phyloP scores from a whole-genome alignment of 2,888 invertebrate genomes.

The Petrolisthes cinctipes region DNA sequence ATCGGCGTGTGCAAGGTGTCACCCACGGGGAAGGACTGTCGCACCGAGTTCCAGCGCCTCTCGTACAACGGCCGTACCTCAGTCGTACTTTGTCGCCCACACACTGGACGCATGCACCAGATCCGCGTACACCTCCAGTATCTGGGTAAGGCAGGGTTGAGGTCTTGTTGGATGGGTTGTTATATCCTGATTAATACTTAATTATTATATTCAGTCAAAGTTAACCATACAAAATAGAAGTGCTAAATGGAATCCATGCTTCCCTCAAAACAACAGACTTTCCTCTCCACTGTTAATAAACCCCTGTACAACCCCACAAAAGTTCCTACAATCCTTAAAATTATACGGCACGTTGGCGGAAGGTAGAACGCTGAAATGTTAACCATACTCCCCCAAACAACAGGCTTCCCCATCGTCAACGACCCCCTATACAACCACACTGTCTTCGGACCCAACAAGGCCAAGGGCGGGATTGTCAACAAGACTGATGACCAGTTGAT shows the following conservation, averaged over 20 bases:
- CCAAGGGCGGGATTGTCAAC: conserved; percentile 84
- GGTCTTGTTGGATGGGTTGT: not conserved
- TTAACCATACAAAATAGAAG: too few species aligned
- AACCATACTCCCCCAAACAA: conserved; percentile 53
- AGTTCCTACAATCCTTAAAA: too few species aligned
- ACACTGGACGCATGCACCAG: conserved; percentile 98
- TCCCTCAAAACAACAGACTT: too few species aligned
- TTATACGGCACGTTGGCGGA: too few species aligned
- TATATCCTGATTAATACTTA: not conserved
- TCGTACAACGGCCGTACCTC: conserved; percentile 91
- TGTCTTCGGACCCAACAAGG: conserved; percentile 93
- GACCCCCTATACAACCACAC: conserved; percentile 97
- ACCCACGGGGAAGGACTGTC: conserved; percentile 91
- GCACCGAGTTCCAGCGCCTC: conserved; percentile 89
- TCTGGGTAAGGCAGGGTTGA: conserved; percentile 77
- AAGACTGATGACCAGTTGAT: conserved; percentile 91
- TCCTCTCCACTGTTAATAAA: too few species aligned
- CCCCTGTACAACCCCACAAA: too few species aligned
- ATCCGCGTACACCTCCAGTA: conserved; percentile 98
- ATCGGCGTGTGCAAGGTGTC: conserved; percentile 96
- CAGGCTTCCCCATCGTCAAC: conserved; percentile 96
- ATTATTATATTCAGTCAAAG: too few species aligned
- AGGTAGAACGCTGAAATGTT: not conserved
- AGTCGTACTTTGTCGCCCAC: conserved; percentile 92
- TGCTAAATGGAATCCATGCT: too few species aligned